Evolutionary conservation across 2,888 invertebrate species (phyloP), one percentile per base, ranked within the genome.

Genomic region (Penaeus monodon): DNA sequence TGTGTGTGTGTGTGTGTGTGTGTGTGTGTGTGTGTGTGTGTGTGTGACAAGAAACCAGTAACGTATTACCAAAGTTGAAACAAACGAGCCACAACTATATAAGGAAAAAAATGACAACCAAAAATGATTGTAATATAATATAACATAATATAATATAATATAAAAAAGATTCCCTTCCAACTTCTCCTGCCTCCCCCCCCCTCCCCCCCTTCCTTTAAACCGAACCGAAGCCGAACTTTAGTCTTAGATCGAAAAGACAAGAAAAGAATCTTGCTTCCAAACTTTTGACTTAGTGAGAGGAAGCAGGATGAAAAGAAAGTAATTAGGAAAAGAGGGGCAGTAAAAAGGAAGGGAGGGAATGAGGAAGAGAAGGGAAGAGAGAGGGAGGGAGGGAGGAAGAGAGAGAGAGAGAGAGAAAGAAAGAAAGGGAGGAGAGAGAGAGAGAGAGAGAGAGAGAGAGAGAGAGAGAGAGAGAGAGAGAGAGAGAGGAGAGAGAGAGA

Each of bases 361-460:
- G n/a, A n/a, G n/a, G n/a, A n/a, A n/a, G n/a, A n/a, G n/a, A n/a
- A n/a, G n/a, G n/a, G n/a, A n/a, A n/a, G n/a, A n/a, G n/a, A n/a
- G n/a, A n/a, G n/a, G n/a, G 29, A 8, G 73, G 29, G 6, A 29
- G 33, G 33, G 6, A 29, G 49, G 78, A 49, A 57, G 49, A 6
- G 3, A 3, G 3, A 3, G 3, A 3, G 3, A 3, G 3, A 3
- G 3, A 3, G 3, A 3, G 3, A 3, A 33, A 3, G 1, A 3
- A 33, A 3, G 3, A 3, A 33, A 33, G 3, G 33, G 3, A 3
- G 3, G 33, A 2, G 33, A 33, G 33, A 33, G 33, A 33, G 33
- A 33, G 33, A 33, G 33, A 33, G 33, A 33, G 33, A 66, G 3
- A 66, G 66, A 66, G 66, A 24, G 70, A 70, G 70, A 12, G 70